phyloP scores from a whole-genome alignment of 2,113 vertebrate species.

The Oxygymnocypris stewartii region DNA sequence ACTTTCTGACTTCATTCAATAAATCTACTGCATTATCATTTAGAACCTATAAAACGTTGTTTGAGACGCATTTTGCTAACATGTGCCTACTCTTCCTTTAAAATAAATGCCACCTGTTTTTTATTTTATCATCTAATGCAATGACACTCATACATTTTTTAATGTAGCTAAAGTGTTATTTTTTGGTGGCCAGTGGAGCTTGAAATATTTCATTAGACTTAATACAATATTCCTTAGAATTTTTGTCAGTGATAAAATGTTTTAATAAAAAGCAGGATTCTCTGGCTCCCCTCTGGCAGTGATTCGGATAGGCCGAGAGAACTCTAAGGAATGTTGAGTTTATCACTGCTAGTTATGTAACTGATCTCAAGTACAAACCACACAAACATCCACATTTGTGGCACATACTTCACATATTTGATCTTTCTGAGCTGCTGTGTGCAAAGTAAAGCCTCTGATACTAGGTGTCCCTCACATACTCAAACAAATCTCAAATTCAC shows the following conservation, averaged over 20 bases:
- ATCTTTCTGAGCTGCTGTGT: not conserved
- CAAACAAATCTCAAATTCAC: not conserved
- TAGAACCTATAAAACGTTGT: not conserved
- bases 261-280: slow-evolving; percentile 18
- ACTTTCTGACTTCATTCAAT: not conserved
- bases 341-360: slow-evolving; percentile 63
- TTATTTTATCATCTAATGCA: not conserved
- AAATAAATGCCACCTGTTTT: not conserved
- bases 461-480: not conserved
- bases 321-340: slow-evolving; percentile 61
- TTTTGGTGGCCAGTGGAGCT: not conserved
- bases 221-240: not conserved
- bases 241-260: slow-evolving; percentile 21
- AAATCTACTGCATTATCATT: not conserved
- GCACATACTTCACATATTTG: not conserved
- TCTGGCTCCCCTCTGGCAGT: slow-evolving; percentile 43
- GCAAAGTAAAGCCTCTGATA: not conserved
- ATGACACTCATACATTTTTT: not conserved
- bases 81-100: not conserved
- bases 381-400: slow-evolving; percentile 29
- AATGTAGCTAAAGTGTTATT: not conserved
- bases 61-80: not conserved
- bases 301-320: slow-evolving; percentile 56
- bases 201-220: slow-evolving; percentile 4
- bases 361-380: slow-evolving; percentile 51